Percentiles rank a stretch among this genome's conserved stretches.
Evolutionary conservation across 2,113 vertebrate genomes (phyloP).

Genomic region (Pipra filicauda): DNA sequence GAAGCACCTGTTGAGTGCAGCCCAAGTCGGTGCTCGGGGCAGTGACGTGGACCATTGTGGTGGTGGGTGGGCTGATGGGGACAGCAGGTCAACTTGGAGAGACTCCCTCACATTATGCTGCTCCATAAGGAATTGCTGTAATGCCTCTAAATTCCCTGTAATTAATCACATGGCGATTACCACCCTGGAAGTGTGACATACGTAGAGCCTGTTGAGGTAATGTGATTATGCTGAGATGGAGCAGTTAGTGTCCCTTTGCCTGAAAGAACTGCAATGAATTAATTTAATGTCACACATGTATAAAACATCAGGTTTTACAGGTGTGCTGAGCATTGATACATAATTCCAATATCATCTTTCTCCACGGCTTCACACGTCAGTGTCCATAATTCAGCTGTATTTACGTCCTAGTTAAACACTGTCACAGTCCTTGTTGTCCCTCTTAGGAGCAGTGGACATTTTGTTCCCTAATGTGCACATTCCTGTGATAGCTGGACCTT

Average conservation of each 20-base stretch:
- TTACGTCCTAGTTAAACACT: neutral
- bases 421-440: neutral
- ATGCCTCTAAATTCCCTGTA: neutral
- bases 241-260: neutral
- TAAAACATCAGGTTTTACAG: neutral
- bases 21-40: rapidly evolving
- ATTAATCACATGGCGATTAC: neutral
- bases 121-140: neutral
- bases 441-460: neutral
- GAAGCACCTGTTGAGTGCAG: rapidly evolving
- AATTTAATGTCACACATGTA: neutral
- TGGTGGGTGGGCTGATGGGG: neutral
- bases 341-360: neutral
- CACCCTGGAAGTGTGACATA: neutral
- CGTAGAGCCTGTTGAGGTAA: neutral
- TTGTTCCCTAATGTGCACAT: neutral
- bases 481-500: neutral
- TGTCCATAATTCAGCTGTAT: neutral
- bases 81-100: neutral
- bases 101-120: neutral
- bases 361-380: neutral
- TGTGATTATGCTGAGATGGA: neutral
- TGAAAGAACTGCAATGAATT: neutral
- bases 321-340: neutral
- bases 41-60: rapidly evolving